Evolutionary conservation across 2,888 invertebrate species (phyloP).

Genomic region (Sminthurides aquaticus): DNA sequence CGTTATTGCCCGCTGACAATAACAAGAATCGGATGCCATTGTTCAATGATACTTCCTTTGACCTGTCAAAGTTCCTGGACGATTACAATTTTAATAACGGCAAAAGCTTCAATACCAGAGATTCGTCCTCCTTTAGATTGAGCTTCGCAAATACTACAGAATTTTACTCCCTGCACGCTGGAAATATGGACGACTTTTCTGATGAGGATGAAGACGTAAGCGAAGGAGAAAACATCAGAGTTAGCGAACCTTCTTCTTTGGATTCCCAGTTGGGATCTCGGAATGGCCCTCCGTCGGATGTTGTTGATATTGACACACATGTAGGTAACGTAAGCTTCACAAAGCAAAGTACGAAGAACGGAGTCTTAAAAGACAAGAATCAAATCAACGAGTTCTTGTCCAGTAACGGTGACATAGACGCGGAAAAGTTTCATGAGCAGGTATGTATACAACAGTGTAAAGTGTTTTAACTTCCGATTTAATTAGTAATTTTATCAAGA

Average conservation of each 20-base stretch:
- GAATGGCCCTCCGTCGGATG: neutral
- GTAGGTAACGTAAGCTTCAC: neutral
- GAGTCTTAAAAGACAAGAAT: neutral
- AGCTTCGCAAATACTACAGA: constrained; percentile 16
- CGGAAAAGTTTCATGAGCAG: constrained; percentile 12
- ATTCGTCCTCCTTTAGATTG: neutral
- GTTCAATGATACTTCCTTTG: constrained; percentile 9
- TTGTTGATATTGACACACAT: neutral
- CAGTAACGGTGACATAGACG: constrained; percentile 13
- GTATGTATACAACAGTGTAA: constrained; percentile 7
- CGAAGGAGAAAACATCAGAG: neutral
- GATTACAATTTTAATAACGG: neutral
- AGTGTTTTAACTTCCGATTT: no score
- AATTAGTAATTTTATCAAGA: neutral
- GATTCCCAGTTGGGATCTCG: neutral
- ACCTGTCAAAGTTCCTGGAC: neutral
- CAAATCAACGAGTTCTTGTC: constrained; percentile 7
- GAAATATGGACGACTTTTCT: constrained; percentile 7
- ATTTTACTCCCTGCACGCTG: constrained; percentile 14
- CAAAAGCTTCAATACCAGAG: neutral
- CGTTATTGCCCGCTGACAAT: neutral
- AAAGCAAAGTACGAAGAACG: neutral
- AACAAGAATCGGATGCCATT: neutral
- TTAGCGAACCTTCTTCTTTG: neutral
- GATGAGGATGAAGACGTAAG: constrained; percentile 1